phyloP scores from a whole-genome alignment of 1,140 invertebrate species.

The Pseudomyrmex cubaensis region DNA sequence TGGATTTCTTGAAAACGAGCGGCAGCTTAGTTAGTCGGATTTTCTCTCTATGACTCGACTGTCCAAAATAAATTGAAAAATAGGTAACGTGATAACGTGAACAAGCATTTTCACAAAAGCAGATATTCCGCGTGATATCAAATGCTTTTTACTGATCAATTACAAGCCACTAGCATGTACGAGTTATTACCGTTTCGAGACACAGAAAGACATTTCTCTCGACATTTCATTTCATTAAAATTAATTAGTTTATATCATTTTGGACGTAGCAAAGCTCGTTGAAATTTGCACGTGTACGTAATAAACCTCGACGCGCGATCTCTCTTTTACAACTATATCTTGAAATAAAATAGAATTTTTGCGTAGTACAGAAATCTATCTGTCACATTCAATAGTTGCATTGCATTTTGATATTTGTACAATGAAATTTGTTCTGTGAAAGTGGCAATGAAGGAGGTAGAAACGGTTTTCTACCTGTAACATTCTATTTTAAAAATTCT shows the following conservation, averaged over 20 bases:
- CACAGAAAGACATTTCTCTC: slow-evolving; percentile 20
- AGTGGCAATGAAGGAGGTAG: not conserved
- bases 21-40: not conserved
- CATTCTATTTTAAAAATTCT: not conserved
- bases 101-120: slow-evolving; percentile 34
- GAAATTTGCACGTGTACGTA: slow-evolving; percentile 1
- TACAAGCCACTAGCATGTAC: slow-evolving; percentile 5
- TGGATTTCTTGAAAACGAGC: slow-evolving; percentile 29
- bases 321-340: slow-evolving; percentile 33
- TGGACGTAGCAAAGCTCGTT: not conserved
- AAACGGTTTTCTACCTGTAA: not conserved
- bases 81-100: slow-evolving; percentile 33
- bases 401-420: slow-evolving; percentile 36
- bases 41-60: not conserved
- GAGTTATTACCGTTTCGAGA: slow-evolving; percentile 41
- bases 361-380: not conserved
- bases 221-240: slow-evolving; percentile 47
- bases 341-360: slow-evolving; percentile 50
- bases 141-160: slow-evolving; percentile 35
- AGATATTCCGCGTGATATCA: not conserved
- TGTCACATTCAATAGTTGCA: slow-evolving; percentile 21
- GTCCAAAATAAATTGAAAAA: slow-evolving; percentile 33
- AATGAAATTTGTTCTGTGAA: slow-evolving; percentile 38
- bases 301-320: not conserved
- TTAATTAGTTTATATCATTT: slow-evolving; percentile 49